A percentile compares a stretch with the other conserved stretches of the same genome.
Conservation (phyloP, 35 echinoderm and acorn worm genomes). For the Ptychodera flava region DNA sequence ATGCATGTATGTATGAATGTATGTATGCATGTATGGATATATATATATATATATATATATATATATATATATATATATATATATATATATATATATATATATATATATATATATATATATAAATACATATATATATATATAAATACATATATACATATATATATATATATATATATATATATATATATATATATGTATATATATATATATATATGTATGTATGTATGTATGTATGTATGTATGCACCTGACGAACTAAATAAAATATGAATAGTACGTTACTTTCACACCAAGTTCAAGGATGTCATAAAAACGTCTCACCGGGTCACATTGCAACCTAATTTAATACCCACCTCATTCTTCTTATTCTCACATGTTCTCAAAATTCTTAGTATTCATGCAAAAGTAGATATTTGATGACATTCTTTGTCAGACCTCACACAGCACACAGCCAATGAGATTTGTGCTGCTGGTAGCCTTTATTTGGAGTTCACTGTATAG, state of each 20-base stretch:
- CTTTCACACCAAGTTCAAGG: no score
- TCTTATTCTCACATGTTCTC: no score
- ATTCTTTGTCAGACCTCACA: no score
- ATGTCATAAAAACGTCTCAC: no score
- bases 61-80: background rate
- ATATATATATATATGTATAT: background rate
- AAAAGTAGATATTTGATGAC: no score
- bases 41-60: background rate
- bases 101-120: background rate
- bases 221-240: background rate
- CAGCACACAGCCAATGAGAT: no score
- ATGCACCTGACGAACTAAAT: background rate
- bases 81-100: background rate
- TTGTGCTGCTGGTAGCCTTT: no score
- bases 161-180: background rate
- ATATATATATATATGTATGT: background rate
- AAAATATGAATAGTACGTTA: background rate
- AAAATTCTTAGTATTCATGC: no score
- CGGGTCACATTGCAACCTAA: no score
- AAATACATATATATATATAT: background rate
- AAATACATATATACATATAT: background rate
- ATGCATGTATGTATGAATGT: background rate
- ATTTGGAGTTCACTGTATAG: no score
- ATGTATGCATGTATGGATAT: background rate
- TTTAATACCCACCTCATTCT: no score